A percentile compares a stretch with the other conserved stretches of the same genome.
Evolutionary conservation across 2,888 invertebrate species (phyloP).

Genomic region (Drosophila mimica): DNA sequence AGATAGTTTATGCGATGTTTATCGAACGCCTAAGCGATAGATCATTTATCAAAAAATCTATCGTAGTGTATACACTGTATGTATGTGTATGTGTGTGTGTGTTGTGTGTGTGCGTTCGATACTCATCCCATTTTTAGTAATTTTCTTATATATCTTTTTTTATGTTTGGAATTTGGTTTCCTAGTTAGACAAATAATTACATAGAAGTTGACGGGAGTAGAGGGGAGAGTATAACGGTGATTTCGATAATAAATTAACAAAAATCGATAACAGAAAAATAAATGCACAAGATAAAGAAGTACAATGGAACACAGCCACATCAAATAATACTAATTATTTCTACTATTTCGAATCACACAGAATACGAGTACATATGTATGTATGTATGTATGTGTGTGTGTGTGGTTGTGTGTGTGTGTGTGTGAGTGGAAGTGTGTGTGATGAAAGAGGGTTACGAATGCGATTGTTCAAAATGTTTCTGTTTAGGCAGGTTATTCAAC

Average conservation of each 20-base stretch:
- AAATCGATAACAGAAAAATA: constrained; percentile 14
- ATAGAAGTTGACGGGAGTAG: constrained; percentile 13
- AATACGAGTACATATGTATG: constrained; percentile 48
- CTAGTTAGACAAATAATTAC: constrained; percentile 70
- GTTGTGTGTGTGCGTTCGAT: constrained; percentile 36
- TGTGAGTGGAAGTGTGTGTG: background rate
- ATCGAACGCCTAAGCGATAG: constrained; percentile 47
- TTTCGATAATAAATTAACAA: constrained; percentile 28
- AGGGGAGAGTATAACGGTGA: constrained; percentile 35
- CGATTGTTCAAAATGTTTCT: constrained; percentile 8
- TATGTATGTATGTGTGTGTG: background rate
- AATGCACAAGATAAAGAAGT: constrained; percentile 12
- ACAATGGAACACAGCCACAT: constrained; percentile 43
- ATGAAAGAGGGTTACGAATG: constrained; percentile 24
- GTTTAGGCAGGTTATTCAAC: background rate
- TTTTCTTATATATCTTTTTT: constrained; percentile 15
- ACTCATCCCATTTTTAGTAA: constrained; percentile 43
- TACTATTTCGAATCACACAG: constrained; percentile 72
- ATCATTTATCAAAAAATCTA: constrained; percentile 10
- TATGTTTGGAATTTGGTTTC: constrained; percentile 51
- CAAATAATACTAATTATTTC: constrained; percentile 43
- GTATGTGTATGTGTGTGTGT: constrained; percentile 10
- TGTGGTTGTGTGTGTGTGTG: background rate
- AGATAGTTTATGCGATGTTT: constrained; percentile 51
- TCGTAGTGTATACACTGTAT: constrained; percentile 9